Percentiles rank a stretch among this genome's conserved stretches.
These are phyloP conservation scores for Callimorpha dominula DNA, from an alignment of 2,888 invertebrate genomes.

Conservation along the genomic window DNA sequence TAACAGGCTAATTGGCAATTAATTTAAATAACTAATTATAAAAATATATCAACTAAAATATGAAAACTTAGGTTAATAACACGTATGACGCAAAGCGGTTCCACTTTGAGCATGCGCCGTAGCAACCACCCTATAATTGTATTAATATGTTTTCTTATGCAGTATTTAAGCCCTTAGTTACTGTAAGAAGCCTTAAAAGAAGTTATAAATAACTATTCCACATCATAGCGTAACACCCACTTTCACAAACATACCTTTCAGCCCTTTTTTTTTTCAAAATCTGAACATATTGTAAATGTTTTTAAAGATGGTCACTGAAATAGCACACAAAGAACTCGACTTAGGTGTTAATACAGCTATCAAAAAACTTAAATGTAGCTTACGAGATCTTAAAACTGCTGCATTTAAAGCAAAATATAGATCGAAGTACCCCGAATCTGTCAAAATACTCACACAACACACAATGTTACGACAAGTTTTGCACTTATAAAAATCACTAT, in stretches of 20 bases:
- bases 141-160: constrained; percentile 60
- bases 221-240: constrained; percentile 22
- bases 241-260: constrained; percentile 18
- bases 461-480: constrained; percentile 50
- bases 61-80: constrained; percentile 34
- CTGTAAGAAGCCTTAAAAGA: constrained; percentile 13
- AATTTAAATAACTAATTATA: not conserved
- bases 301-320: constrained; percentile 15
- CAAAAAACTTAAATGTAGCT: constrained; percentile 5
- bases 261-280: constrained; percentile 8
- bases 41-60: not conserved
- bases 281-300: constrained; percentile 11
- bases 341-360: not conserved
- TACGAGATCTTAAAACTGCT: constrained; percentile 26
- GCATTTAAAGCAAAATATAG: constrained; percentile 44
- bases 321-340: not conserved
- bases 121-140: constrained; percentile 56
- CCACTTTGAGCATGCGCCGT: constrained; percentile 63
- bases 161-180: constrained; percentile 39
- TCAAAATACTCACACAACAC: constrained; percentile 74
- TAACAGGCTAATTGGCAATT: not conserved
- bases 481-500: constrained; percentile 58
- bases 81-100: constrained; percentile 67
- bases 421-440: constrained; percentile 51
- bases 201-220: not conserved